These are phyloP conservation scores for Noctua pronuba DNA, from an alignment of 2,888 invertebrate genomes.

Conservation along the genomic window DNA sequence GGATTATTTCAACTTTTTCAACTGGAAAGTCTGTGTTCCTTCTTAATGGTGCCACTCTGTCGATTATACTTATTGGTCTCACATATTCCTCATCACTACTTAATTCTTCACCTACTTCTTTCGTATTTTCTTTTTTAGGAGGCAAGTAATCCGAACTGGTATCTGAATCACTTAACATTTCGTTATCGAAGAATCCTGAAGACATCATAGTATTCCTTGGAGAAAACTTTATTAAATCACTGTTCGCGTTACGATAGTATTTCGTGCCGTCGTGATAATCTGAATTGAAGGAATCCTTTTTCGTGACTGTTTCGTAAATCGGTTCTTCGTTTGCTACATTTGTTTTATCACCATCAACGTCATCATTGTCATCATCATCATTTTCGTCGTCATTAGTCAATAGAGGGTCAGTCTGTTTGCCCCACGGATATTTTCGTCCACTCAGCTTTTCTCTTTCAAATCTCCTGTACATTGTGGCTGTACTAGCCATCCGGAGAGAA, in stretches of 20 bases:
- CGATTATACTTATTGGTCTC: conserved; percentile 82
- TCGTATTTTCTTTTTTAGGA: conserved; percentile 56
- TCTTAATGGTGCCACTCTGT: conserved; percentile 82
- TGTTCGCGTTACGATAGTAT: conserved; percentile 68
- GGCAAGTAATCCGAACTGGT: conserved; percentile 81
- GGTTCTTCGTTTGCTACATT: conserved; percentile 70
- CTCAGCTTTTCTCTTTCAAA: conserved; percentile 94
- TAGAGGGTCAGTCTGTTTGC: conserved; percentile 70
- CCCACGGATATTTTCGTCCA: conserved; percentile 94
- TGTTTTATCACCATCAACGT: conserved; percentile 58
- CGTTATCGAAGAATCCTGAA: conserved; percentile 76
- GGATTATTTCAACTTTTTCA: conserved; percentile 85
- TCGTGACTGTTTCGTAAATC: conserved; percentile 77
- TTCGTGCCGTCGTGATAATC: conserved; percentile 65
- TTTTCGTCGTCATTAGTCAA: conserved; percentile 73
- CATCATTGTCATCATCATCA: conserved; percentile 62
- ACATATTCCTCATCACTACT: conserved; percentile 85
- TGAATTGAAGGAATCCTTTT: conserved; percentile 68
- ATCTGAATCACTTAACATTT: conserved; percentile 75
- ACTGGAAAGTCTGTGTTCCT: conserved; percentile 79
- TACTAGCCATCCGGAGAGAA: conserved; percentile 92
- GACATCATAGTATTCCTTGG: conserved; percentile 73
- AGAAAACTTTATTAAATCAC: conserved; percentile 85
- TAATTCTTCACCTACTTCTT: conserved; percentile 61
- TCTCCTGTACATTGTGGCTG: conserved; percentile 93